Evolutionary conservation across 1,140 invertebrate species (phyloP).

Genomic region (Hestina assimilis): DNA sequence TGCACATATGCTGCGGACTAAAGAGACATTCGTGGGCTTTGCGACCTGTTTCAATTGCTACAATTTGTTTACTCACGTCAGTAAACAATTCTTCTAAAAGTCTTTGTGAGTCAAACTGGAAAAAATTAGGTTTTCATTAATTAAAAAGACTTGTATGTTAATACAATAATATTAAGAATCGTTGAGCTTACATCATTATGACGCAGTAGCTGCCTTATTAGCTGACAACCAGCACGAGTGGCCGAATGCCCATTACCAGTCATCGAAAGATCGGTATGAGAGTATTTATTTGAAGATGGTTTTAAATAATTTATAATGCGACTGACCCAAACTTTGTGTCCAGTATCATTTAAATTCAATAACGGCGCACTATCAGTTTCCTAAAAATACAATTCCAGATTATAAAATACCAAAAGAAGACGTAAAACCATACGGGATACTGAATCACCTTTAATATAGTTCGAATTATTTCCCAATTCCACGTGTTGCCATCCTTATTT

Average conservation of each 20-base stretch:
- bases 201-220: slow-evolving; percentile 58
- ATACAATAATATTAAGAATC: background rate
- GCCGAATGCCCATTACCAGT: slow-evolving; percentile 59
- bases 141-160: background rate
- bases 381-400: slow-evolving; percentile 30
- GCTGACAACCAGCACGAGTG: slow-evolving; percentile 61
- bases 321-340: slow-evolving; percentile 88
- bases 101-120: slow-evolving; percentile 79
- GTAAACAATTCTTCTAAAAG: slow-evolving; percentile 88
- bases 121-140: slow-evolving; percentile 9
- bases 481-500: slow-evolving; percentile 84
- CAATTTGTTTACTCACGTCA: slow-evolving; percentile 88
- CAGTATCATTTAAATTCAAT: slow-evolving; percentile 79
- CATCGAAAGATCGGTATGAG: slow-evolving; percentile 80
- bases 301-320: slow-evolving; percentile 91
- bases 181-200: slow-evolving; percentile 60
- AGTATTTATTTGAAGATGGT: slow-evolving; percentile 92
- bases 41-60: slow-evolving; percentile 84
- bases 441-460: slow-evolving; percentile 85
- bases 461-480: slow-evolving; percentile 92
- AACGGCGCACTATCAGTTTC: slow-evolving; percentile 55
- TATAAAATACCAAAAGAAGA: too few species aligned
- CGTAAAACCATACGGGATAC: background rate
- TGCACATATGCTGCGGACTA: slow-evolving; percentile 91
- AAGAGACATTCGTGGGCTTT: slow-evolving; percentile 93